Evolutionary conservation across 2,797 vertebrate species (phyloP), one percentile per base, ranked within the genome.

Genomic region (Intellagama lesueurii): DNA sequence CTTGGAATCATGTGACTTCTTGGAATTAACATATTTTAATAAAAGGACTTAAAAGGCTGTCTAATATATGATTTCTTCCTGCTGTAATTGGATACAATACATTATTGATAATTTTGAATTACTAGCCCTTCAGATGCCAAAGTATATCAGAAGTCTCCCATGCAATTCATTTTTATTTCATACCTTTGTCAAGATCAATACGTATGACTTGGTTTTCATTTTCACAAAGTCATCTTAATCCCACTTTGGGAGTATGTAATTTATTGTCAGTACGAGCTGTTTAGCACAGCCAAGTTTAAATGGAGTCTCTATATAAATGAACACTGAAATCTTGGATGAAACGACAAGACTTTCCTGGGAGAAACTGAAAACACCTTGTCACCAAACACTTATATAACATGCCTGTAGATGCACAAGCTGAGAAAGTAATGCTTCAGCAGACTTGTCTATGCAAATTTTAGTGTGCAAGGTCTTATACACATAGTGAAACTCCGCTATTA

Each of bases 221-320:
- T 86, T 89, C 83, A 56, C 56, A 81, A 89, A 76, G 83, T 66
- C 70, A 76, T 89, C 70, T 75, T 89, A 89, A 77, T 88, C 73
- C 81, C 44, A 78, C 60, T 75, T 32, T 49, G 69, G 14, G 24
- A 76, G 70, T 17, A 3, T 86, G 26, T 83, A 77, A 88, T 88
- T 77, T 56, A 83, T 19, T 88, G 66, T 75, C 78, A 68, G 64
- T 28, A 44, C 69, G 14, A 81, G 30, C n/a, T 86, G 52, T 73
- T 89, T 66, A 64, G 56, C 8, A 68, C 30, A 75, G 52, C 24
- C 56, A 66, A 64, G 40, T 35, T 81, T 16, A 68, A 81, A 66
- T 52, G 14, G 81, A 30, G 5, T 35, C 40, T 73, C 78, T 66
- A 30, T 30, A 81, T 68, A 81, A 75, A 81, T 30, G 32, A 70